Conservation (phyloP, 2,113 vertebrate genomes). For the Climacteris rufus region DNA sequence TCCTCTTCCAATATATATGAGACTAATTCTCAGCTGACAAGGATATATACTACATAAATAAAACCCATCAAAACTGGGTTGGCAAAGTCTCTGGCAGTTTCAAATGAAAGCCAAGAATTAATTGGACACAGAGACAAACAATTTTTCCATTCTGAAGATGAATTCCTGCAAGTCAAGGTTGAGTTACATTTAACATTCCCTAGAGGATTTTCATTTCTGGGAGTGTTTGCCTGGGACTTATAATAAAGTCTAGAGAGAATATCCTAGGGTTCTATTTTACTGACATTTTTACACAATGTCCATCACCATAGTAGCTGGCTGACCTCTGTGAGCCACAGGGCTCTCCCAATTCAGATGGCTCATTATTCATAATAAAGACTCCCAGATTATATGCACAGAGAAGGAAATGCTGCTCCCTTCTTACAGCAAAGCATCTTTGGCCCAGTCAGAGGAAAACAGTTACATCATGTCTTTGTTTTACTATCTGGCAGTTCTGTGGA, state of each 20-base stretch:
- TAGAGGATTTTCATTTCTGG: neutral
- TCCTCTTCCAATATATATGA: neutral
- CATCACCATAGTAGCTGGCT: neutral
- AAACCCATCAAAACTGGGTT: neutral
- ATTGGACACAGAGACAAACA: conserved; percentile 9
- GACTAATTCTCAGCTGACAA: neutral
- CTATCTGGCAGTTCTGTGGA: neutral
- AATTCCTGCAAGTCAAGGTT: conserved; percentile 21
- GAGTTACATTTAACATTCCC: conserved; percentile 35
- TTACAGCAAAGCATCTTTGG: neutral
- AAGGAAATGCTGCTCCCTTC: neutral
- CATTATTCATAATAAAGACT: neutral
- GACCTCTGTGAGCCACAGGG: neutral
- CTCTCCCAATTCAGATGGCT: neutral
- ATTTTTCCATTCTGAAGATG: neutral
- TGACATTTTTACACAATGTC: neutral
- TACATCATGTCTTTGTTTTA: neutral
- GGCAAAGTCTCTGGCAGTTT: conserved; percentile 3
- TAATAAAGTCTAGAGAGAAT: neutral
- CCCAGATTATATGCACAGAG: neutral
- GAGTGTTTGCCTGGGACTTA: neutral
- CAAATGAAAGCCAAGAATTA: conserved; percentile 40
- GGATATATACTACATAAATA: conserved; percentile 5
- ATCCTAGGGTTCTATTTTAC: neutral
- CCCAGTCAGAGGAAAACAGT: neutral